phyloP scores from a whole-genome alignment of 2,888 invertebrate genomes.

The Pedicia rivosa region DNA sequence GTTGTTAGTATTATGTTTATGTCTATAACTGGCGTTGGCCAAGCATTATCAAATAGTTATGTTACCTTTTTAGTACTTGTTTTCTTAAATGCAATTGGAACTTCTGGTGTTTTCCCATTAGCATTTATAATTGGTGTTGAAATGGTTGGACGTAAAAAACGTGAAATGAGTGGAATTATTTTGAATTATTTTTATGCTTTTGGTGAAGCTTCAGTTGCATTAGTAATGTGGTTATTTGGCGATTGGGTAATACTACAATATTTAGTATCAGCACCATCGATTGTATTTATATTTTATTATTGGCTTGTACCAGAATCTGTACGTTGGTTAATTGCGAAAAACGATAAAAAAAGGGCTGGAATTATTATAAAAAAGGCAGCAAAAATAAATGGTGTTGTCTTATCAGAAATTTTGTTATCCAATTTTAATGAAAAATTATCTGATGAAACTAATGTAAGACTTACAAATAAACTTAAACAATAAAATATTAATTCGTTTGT shows the following conservation, averaged over 20 bases:
- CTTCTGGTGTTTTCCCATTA: slow-evolving; percentile 41
- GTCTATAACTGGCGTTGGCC: slow-evolving; percentile 38
- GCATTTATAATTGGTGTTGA: slow-evolving; percentile 47
- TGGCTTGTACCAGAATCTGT: slow-evolving; percentile 51
- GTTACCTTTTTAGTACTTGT: slow-evolving; percentile 35
- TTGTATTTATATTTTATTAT: slow-evolving; percentile 39
- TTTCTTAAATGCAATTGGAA: slow-evolving; percentile 42
- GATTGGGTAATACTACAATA: slow-evolving; percentile 43
- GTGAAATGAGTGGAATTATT: slow-evolving; percentile 44
- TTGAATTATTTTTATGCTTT: slow-evolving; percentile 47
- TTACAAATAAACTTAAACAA: no score
- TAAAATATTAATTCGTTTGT: no score
- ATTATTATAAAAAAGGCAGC: slow-evolving; percentile 39
- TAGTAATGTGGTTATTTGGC: slow-evolving; percentile 39
- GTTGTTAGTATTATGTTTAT: slow-evolving; percentile 38
- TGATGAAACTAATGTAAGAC: no score
- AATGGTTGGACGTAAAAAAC: slow-evolving; percentile 43
- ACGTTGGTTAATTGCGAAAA: slow-evolving; percentile 44
- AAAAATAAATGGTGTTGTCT: slow-evolving; percentile 33
- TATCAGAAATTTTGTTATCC: slow-evolving; percentile 31
- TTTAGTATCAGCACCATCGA: slow-evolving; percentile 40
- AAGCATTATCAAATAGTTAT: slow-evolving; percentile 37
- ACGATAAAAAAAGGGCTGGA: slow-evolving; percentile 36
- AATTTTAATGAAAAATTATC: slow-evolving; percentile 23
- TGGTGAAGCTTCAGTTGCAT: slow-evolving; percentile 43